Conservation (phyloP, 2,797 vertebrate genomes). For the Coccyzus lansbergi region DNA sequence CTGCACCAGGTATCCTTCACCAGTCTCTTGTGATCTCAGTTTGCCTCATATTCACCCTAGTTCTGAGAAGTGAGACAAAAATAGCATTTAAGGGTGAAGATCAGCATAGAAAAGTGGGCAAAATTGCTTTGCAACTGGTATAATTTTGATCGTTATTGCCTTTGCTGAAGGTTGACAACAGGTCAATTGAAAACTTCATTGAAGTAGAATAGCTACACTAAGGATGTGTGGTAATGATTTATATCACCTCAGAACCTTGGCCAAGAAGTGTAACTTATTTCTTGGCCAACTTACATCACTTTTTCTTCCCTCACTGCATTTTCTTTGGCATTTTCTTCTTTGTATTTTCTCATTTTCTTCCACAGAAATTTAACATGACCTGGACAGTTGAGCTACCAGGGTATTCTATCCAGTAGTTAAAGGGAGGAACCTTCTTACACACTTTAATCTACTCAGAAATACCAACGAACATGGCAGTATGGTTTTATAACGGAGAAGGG, state of each 20-base stretch:
- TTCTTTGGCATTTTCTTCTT: slow-evolving; percentile 30
- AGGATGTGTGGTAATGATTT: not conserved
- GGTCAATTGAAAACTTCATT: not conserved
- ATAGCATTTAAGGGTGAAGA: not conserved
- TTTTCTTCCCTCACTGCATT: slow-evolving; percentile 15
- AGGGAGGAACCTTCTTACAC: not conserved
- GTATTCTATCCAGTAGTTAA: not conserved
- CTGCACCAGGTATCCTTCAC: not conserved
- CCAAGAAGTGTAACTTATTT: not conserved
- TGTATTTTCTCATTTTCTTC: slow-evolving; percentile 3
- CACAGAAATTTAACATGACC: not conserved
- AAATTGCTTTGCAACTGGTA: not conserved
- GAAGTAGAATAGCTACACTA: not conserved
- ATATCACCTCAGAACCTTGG: not conserved
- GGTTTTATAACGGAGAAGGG: not conserved
- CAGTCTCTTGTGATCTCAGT: not conserved
- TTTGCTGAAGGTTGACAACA: not conserved
- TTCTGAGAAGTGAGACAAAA: not conserved
- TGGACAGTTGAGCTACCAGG: not conserved
- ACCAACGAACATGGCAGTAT: not conserved
- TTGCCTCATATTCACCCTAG: not conserved
- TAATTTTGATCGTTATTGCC: not conserved
- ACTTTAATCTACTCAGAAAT: not conserved
- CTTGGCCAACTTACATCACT: slow-evolving; percentile 33
- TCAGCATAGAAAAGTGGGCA: not conserved